Evolutionary conservation across 2,113 vertebrate species (phyloP).

Genomic region (Centropus bengalensis): DNA sequence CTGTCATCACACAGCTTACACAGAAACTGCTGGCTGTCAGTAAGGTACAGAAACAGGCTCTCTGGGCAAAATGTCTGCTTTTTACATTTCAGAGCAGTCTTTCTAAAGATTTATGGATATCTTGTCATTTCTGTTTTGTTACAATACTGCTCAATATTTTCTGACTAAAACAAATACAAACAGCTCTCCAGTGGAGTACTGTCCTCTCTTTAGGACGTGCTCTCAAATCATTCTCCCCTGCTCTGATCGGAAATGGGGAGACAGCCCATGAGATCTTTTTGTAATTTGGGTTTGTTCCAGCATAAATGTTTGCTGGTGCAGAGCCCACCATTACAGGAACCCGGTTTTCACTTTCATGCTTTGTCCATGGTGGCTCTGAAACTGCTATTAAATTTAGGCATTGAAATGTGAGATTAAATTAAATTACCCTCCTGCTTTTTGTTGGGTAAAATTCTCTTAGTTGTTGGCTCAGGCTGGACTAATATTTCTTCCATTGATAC

Average conservation of each 20-base stretch:
- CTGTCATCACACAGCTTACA: conserved; percentile 94
- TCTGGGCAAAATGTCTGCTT: neutral
- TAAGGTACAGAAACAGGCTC: conserved; percentile 83
- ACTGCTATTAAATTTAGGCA: neutral
- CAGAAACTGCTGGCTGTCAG: conserved; percentile 96
- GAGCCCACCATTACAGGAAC: neutral
- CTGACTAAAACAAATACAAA: neutral
- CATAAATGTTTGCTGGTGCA: neutral
- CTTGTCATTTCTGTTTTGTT: neutral
- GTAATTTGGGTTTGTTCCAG: neutral
- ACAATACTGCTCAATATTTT: neutral
- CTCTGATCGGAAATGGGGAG: neutral
- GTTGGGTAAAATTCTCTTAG: neutral
- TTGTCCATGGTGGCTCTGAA: neutral
- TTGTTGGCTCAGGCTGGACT: neutral
- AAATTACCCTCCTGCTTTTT: neutral
- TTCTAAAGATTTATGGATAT: neutral
- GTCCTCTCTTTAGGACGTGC: neutral
- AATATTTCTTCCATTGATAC: neutral
- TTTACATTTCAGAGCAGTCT: neutral
- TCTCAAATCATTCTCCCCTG: neutral
- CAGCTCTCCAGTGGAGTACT: neutral
- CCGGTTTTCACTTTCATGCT: neutral
- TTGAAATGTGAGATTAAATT: neutral
- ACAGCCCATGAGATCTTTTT: neutral